phyloP scores from a whole-genome alignment of 2,797 vertebrate genomes.

The Syngnathus acus region DNA sequence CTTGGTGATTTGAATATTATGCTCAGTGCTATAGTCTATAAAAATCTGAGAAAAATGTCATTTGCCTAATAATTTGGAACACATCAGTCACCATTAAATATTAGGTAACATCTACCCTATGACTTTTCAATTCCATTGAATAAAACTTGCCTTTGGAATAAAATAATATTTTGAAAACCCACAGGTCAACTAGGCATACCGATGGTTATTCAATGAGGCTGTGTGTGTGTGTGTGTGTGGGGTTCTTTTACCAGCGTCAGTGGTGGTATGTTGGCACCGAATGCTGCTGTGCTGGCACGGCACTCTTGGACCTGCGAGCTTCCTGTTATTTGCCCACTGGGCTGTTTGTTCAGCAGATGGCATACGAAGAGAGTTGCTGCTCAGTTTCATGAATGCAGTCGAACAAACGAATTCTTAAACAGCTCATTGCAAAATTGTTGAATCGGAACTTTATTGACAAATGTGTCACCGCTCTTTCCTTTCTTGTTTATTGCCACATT shows the following conservation, averaged over 20 bases:
- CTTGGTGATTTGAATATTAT: too few species aligned
- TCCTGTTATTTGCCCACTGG: slow-evolving; percentile 42
- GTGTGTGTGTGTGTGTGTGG: too few species aligned
- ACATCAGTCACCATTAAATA: too few species aligned
- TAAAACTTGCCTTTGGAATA: too few species aligned
- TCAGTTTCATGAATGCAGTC: slow-evolving; percentile 8
- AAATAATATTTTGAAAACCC: too few species aligned
- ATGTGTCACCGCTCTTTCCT: background rate
- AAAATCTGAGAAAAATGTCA: too few species aligned
- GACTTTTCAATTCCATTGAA: too few species aligned
- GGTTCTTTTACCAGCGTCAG: slow-evolving; percentile 8
- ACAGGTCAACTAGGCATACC: too few species aligned
- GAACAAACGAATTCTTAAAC: background rate
- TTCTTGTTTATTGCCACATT: background rate
- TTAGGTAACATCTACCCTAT: too few species aligned
- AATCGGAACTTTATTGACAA: slow-evolving; percentile 13
- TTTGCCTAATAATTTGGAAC: too few species aligned
- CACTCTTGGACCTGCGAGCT: slow-evolving; percentile 31
- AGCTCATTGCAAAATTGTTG: background rate
- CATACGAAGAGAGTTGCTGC: slow-evolving; percentile 19
- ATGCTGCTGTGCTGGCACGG: slow-evolving; percentile 30
- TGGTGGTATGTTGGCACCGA: slow-evolving; percentile 35
- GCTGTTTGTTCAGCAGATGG: slow-evolving; percentile 38
- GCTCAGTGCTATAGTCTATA: too few species aligned
- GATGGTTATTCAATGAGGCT: too few species aligned